Percentiles rank a stretch among this genome's conserved stretches.
Evolutionary conservation across 2,888 invertebrate genomes (phyloP).

Genomic region (Hemistola chrysoprasaria): DNA sequence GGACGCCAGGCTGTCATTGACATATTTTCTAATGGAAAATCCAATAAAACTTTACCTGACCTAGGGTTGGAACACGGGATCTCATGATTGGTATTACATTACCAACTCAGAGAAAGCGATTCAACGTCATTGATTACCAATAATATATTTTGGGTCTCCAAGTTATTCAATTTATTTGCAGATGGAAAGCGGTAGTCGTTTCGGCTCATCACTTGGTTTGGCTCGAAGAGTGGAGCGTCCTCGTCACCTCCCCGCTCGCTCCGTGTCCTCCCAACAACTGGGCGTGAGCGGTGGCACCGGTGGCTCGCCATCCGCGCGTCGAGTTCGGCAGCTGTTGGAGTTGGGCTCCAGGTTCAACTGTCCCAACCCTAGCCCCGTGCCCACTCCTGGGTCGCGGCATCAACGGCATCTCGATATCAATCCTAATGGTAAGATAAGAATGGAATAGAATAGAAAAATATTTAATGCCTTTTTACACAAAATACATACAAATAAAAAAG

Average conservation of each 20-base stretch:
- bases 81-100: too few relatives aligned
- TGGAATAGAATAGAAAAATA: too few relatives aligned
- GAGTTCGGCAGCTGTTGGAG: constrained; percentile 91
- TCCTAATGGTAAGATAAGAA: constrained; percentile 91
- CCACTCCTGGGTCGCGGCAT: constrained; percentile 90
- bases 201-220: constrained; percentile 79
- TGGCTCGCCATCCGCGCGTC: constrained; percentile 88
- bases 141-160: not conserved
- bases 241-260: constrained; percentile 86
- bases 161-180: constrained; percentile 28
- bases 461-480: too few relatives aligned
- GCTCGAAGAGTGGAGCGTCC: constrained; percentile 78
- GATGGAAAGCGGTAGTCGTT: constrained; percentile 84
- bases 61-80: too few relatives aligned
- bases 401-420: constrained; percentile 93
- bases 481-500: too few relatives aligned
- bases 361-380: constrained; percentile 87
- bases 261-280: constrained; percentile 88
- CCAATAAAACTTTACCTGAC: too few relatives aligned
- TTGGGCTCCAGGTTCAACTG: constrained; percentile 83
- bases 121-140: not conserved
- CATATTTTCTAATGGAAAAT: too few relatives aligned
- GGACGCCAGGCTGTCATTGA: too few relatives aligned
- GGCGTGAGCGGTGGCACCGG: constrained; percentile 60
- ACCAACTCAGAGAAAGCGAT: not conserved